Conservation (phyloP, 2,113 vertebrate species). For the Cottus gobio region DNA sequence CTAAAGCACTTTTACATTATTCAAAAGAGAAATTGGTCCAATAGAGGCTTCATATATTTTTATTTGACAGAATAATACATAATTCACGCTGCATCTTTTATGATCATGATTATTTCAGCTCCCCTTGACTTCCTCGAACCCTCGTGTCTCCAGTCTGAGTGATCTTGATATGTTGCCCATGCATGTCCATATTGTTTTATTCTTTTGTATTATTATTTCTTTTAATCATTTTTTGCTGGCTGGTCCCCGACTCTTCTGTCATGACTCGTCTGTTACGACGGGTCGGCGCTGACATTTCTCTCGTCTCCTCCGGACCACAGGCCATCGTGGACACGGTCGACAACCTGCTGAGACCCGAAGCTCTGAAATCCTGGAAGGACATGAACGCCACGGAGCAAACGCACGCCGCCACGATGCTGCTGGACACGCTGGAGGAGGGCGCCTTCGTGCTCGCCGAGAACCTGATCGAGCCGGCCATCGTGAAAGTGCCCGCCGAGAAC, state of each 20-base stretch:
- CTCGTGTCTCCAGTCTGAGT: conserved; percentile 31
- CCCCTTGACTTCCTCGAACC: conserved; percentile 27
- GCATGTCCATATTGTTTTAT: conserved; percentile 35
- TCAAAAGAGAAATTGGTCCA: conserved; percentile 33
- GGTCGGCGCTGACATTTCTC: conserved; percentile 72
- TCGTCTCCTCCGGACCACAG: conserved; percentile 86
- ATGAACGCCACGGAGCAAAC: conserved; percentile 98
- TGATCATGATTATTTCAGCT: conserved; percentile 62
- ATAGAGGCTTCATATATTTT: conserved; percentile 23
- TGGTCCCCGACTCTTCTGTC: conserved; percentile 47
- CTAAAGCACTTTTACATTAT: conserved; percentile 65
- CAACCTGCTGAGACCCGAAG: conserved; percentile 96
- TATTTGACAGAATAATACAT: conserved; percentile 44
- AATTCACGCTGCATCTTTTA: conserved; percentile 49
- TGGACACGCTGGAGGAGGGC: conserved; percentile 97
- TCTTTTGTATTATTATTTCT: conserved; percentile 4
- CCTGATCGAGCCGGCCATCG: conserved; percentile 94
- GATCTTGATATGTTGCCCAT: conserved; percentile 58
- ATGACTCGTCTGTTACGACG: conserved; percentile 59
- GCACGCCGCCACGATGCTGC: conserved; percentile 96
- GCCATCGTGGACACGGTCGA: conserved; percentile 99
- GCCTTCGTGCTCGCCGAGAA: conserved; percentile 98
- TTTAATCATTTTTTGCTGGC: conserved; percentile 68
- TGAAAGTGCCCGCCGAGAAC: conserved; percentile 98
- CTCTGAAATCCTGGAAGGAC: conserved; percentile 97